Evolutionary conservation across 2,113 vertebrate genomes (phyloP).

Genomic region (Leptodactylus fuscus): DNA sequence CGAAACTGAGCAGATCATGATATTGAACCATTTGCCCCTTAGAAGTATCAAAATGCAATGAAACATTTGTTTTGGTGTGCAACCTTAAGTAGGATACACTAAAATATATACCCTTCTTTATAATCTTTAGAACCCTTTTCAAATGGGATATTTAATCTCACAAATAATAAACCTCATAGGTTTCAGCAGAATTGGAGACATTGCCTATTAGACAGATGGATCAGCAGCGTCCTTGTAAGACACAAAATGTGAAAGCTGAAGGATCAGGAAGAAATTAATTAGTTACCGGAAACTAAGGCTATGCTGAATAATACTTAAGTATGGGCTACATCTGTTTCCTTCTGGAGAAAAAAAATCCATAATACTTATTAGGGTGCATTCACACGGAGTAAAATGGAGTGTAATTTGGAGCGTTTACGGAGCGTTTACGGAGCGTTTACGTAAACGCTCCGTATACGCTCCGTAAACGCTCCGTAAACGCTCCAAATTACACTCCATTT

Average conservation of each 20-base stretch:
- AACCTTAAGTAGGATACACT: background rate
- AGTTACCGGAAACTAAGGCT: background rate
- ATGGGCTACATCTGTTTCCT: background rate
- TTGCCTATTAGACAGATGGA: background rate
- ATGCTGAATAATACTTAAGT: background rate
- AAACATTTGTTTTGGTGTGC: too few species aligned
- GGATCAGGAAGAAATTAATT: slow-evolving; percentile 3
- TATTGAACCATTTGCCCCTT: too few species aligned
- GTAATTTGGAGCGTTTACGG: too few species aligned
- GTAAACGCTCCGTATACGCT: too few species aligned
- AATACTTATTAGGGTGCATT: background rate
- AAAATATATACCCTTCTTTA: too few species aligned
- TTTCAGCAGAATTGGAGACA: background rate
- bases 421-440: too few species aligned
- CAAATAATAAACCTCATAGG: background rate
- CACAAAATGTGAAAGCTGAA: background rate
- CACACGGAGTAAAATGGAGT: too few species aligned
- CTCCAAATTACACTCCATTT: too few species aligned
- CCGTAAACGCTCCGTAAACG: too few species aligned
- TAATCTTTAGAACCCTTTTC: too few species aligned
- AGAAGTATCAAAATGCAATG: too few species aligned
- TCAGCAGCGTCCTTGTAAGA: background rate
- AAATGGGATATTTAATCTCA: background rate
- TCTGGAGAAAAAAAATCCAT: background rate
- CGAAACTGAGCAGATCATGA: too few species aligned